Evolutionary conservation across 2,797 vertebrate genomes (phyloP).

Genomic region (Enoplosus armatus): DNA sequence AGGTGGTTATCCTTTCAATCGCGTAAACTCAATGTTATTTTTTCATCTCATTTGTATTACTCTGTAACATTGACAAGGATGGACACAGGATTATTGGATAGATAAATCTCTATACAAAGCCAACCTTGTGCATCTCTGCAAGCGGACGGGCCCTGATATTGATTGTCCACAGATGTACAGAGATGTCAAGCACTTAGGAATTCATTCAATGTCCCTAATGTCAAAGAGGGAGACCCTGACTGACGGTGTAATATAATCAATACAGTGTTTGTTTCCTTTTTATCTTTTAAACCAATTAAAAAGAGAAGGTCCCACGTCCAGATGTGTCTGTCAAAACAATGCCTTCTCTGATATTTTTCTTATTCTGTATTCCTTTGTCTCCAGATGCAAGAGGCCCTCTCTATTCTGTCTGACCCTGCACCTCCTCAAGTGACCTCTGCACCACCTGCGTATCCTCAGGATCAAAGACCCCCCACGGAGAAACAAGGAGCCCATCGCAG

Average conservation of each 20-base stretch:
- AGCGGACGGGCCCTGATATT: slow-evolving; percentile 41
- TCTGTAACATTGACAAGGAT: slow-evolving; percentile 12
- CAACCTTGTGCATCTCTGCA: slow-evolving; percentile 19
- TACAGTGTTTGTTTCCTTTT: slow-evolving; percentile 4
- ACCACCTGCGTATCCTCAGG: slow-evolving; percentile 54
- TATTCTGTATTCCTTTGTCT: slow-evolving; percentile 1
- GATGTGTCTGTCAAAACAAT: neutral
- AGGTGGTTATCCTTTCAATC: neutral
- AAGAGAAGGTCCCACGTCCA: neutral
- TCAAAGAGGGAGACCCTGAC: slow-evolving; percentile 23
- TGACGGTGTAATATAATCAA: slow-evolving; percentile 33
- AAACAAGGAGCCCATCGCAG: slow-evolving; percentile 74
- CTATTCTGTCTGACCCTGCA: slow-evolving; percentile 54
- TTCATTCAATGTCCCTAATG: slow-evolving; percentile 24
- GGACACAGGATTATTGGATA: neutral
- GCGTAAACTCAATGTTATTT: neutral
- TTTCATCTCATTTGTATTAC: neutral
- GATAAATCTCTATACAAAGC: slow-evolving; percentile 12
- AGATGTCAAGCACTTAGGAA: slow-evolving; percentile 49
- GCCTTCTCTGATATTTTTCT: neutral
- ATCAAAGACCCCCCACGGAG: slow-evolving; percentile 55
- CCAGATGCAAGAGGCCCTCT: slow-evolving; percentile 77
- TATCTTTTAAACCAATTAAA: slow-evolving; percentile 9
- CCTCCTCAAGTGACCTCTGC: slow-evolving; percentile 50
- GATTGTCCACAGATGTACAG: slow-evolving; percentile 55